phyloP scores from a whole-genome alignment of 2,888 invertebrate genomes.

The Phasia obesa region DNA sequence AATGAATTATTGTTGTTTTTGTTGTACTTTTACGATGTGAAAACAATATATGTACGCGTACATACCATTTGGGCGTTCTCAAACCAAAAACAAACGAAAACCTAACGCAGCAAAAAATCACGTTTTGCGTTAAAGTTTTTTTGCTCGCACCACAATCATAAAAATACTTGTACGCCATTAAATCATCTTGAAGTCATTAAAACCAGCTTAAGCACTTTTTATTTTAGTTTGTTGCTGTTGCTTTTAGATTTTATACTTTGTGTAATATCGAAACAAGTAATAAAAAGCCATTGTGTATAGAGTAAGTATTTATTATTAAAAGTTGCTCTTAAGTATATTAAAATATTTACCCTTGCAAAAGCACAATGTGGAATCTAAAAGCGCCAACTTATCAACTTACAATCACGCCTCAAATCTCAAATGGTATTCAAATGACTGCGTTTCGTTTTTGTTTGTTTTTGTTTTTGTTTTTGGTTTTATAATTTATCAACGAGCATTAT shows the following conservation, averaged over 20 bases:
- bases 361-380: slow-evolving; percentile 4
- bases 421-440: too few species aligned
- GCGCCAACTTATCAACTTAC: slow-evolving; percentile 58
- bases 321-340: not conserved
- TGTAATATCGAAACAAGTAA: not conserved
- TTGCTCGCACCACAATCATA: slow-evolving; percentile 42
- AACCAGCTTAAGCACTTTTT: slow-evolving; percentile 44
- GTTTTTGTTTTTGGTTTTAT: slow-evolving; percentile 45
- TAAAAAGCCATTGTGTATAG: not conserved
- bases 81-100: slow-evolving; percentile 26
- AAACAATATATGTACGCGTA: slow-evolving; percentile 53
- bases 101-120: slow-evolving; percentile 45
- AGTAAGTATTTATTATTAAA: slow-evolving; percentile 20
- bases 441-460: too few species aligned
- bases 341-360: not conserved
- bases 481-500: slow-evolving; percentile 5
- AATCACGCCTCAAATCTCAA: slow-evolving; percentile 55
- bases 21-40: slow-evolving; percentile 54
- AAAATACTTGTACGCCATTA: slow-evolving; percentile 57
- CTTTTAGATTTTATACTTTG: not conserved
- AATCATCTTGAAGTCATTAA: slow-evolving; percentile 63
- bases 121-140: slow-evolving; percentile 44
- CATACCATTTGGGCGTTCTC: slow-evolving; percentile 51
- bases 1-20: slow-evolving; percentile 34
- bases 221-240: not conserved